Base-by-base conservation (phyloP, 2,888 invertebrate species). In the Helicoverpa assulta region DNA sequence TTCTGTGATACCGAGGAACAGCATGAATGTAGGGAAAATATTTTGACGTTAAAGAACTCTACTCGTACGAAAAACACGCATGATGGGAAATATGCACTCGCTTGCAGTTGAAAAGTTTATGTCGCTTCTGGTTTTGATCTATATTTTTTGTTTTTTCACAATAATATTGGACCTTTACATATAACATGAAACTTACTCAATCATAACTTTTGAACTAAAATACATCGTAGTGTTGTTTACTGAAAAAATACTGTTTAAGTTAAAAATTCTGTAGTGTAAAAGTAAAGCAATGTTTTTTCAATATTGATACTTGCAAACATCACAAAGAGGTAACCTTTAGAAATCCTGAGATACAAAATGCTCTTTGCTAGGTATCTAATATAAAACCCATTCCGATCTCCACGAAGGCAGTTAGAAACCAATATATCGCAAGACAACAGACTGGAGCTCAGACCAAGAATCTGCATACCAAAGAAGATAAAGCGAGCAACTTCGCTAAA, bases 381-480 rank as follows among this genome's bases (percentile, higher is more conserved):
- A 33, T 33, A 33, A 33, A 33, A 54, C 29, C 21, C 43, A 70
- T 71, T 72, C 33, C 43, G n/a, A 29, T 18, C 47, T n/a, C 16
- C 40, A 40, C 40, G 12, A 47, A 58, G 57, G 58, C n/a, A 52
- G 56, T 61, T 40, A 77, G 62, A 73, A 60, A 51, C 72, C 78
- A 78, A 78, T 73, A 78, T 73, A 78, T 57, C 52, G 73, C 56
- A 72, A 78, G 73, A 78, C 72, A 57, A 73, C 78, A 78, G 47
- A 47, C 47, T 47, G 54, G 16, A 18, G 50, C 18, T 8, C 18
- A 50, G 71, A 72, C 56, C 29, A 62, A 62, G 73, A 55, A 78
- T 78, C 68, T 75, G 57, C 68, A 67, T 79, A 75, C 57, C 62
- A 62, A 75, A 75, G 51, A 21, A 68, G 62, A 76, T 61, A 59